Evolutionary conservation across 2,113 vertebrate species (phyloP), one percentile per base, ranked within the genome.

Genomic region (Propithecus coquereli): DNA sequence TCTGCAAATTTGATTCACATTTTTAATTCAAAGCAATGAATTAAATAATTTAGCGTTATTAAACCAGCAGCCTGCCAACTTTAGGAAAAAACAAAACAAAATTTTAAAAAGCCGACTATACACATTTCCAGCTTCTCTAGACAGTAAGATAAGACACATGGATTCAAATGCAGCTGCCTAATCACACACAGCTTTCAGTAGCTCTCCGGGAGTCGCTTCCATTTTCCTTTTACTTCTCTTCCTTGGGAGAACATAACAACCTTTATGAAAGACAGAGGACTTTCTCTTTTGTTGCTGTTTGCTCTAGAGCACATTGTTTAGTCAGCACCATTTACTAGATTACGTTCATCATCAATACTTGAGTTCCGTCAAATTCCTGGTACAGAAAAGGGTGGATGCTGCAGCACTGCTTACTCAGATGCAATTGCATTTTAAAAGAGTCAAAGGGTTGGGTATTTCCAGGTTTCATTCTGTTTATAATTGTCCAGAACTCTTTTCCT

Each of bases 11-110:
- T 91, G 91, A 97, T 93, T 94, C 66, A 23, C 84, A 70, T 59
- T 59, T 76, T 97, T 89, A 82, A 80, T 79, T 97, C 66, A 95
- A 91, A 59, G 34, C 89, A 94, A 66, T 97, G 12, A 94, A 97
- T 98, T 97, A 97, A 95, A 54, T 86, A 98, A 90, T 95, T 98
- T 98, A 66, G 74, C 61, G 61, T 77, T 93, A 87, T 90, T 92
- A 96, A 93, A 97, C 54, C 47, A 98, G 81, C 71, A 97, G 79
- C 66, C 87, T 97, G 90, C 68, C 87, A 68, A 87, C 27, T 87
- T 96, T 88, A 88, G 85, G 32, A 0, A 6, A 30, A 63, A 40
- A 54, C 59, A 77, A 79, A 92, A 95, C 88, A 66, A 73, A 63
- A 54, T 85, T 37, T 63, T 40, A 65, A 94, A 97, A 97, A 95